phyloP scores from a whole-genome alignment of 2,888 invertebrate genomes.

The Pecten maximus region DNA sequence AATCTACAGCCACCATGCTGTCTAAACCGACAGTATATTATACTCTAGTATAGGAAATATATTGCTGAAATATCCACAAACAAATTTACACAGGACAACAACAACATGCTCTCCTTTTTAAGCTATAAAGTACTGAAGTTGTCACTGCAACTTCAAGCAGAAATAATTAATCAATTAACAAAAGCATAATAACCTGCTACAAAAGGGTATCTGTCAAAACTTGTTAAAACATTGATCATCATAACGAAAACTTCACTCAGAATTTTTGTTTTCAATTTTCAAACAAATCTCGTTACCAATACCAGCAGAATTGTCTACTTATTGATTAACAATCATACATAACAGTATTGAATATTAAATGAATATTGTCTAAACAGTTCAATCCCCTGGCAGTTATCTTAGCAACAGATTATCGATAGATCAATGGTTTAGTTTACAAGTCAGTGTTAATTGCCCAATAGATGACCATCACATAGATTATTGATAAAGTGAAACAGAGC shows the following conservation, averaged over 20 bases:
- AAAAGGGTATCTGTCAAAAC: background rate
- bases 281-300: background rate
- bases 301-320: background rate
- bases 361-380: background rate
- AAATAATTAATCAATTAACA: too few relatives aligned
- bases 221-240: background rate
- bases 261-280: background rate
- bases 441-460: background rate
- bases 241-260: background rate
- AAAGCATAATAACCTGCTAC: background rate
- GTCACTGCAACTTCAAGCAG: too few relatives aligned
- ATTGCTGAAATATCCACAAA: too few relatives aligned
- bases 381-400: background rate
- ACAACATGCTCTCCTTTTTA: too few relatives aligned
- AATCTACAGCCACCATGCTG: background rate
- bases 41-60: too few relatives aligned
- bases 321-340: background rate
- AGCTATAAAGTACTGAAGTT: too few relatives aligned
- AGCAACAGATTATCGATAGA: background rate
- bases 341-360: background rate
- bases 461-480: background rate
- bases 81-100: too few relatives aligned
- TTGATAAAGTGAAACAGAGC: background rate
- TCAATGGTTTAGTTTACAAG: background rate
- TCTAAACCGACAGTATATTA: too few relatives aligned